phyloP scores from a whole-genome alignment of 2,113 vertebrate genomes.

The Triplophysa rosa region DNA sequence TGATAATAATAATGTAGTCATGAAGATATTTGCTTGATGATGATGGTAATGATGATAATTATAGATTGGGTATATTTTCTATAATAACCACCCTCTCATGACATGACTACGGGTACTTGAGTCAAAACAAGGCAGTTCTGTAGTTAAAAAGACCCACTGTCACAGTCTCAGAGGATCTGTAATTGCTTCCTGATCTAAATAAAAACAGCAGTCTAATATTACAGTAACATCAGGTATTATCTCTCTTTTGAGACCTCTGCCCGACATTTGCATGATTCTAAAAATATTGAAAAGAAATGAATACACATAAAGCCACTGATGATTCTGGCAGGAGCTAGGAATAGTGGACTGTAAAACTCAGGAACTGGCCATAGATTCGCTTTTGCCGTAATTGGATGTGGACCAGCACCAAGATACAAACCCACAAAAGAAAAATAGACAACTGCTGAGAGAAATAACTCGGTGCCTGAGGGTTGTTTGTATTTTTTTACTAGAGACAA shows the following conservation, averaged over 20 bases:
- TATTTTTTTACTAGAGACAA: background rate
- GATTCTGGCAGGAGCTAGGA: constrained; percentile 52
- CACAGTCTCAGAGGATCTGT: constrained; percentile 17
- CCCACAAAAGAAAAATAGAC: constrained; percentile 39
- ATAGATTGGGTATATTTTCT: constrained; percentile 60
- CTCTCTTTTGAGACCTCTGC: constrained; percentile 11
- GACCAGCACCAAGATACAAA: constrained; percentile 40
- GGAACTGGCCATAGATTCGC: constrained; percentile 46
- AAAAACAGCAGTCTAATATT: constrained; percentile 37
- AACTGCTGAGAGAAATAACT: constrained; percentile 30
- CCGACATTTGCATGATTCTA: constrained; percentile 1
- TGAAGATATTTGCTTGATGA: constrained; percentile 54
- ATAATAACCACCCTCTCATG: constrained; percentile 43
- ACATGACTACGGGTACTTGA: constrained; percentile 31
- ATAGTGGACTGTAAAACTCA: constrained; percentile 51
- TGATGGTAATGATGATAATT: constrained; percentile 61
- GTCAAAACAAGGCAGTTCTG: constrained; percentile 35
- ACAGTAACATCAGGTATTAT: constrained; percentile 36
- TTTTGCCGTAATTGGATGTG: constrained; percentile 49
- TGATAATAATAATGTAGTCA: constrained; percentile 11
- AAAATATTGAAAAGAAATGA: constrained; percentile 37
- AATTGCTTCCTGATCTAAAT: constrained; percentile 42
- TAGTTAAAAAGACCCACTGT: constrained; percentile 35
- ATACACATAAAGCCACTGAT: constrained; percentile 43
- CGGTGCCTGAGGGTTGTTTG: background rate